Evolutionary conservation across 2,797 vertebrate genomes (phyloP), one percentile per base, ranked within the genome.

Genomic region (Cyprinella venusta): DNA sequence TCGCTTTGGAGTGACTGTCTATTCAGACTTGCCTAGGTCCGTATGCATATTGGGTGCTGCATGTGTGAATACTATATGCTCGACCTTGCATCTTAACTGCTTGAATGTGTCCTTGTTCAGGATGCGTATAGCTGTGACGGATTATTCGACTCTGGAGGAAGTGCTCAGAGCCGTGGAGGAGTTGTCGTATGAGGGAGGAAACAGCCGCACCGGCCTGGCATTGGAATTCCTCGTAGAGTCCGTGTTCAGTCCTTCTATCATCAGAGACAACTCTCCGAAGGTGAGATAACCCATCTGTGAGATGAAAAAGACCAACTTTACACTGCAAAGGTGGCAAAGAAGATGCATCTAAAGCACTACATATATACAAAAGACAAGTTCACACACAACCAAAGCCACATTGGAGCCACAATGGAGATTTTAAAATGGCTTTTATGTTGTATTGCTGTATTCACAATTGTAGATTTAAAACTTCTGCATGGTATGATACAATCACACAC

Each of bases 1-100:
- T 79, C 96, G 93, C n/a, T 95, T 97, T 76, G 96, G 96, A 1
- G 94, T 97, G 88, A 96, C 94, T 0, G 88, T 96, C 86, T 97
- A 95, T 6, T 92, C 93, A 64, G 95, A 96, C 59, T 69, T 93
- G 45, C 90, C 96, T 1, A 96, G 95, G 97, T 97, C 81, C 79
- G 42, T 71, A n/a, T 81, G 26, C 30, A 40, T 12, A 74, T 40
- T 19, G 56, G 16, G 1, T 24, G 24, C 52, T 59, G 52, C 36
- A 40, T 61, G 15, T 42, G 8, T 77, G 10, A 63, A 30, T 63
- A 30, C 59, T n/a, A 3, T 19, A 61, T 61, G 24, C 8, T 45
- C 21, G 63, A 67, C 26, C 76, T 45, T 61, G 36, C 26, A 63
- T 76, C n/a, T 64, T 38, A 24, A 38, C 50, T 45, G 13, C 40